Evolutionary conservation across 1,140 invertebrate species (phyloP), one percentile per base, ranked within the genome.

Genomic region (Drosophila azteca): DNA sequence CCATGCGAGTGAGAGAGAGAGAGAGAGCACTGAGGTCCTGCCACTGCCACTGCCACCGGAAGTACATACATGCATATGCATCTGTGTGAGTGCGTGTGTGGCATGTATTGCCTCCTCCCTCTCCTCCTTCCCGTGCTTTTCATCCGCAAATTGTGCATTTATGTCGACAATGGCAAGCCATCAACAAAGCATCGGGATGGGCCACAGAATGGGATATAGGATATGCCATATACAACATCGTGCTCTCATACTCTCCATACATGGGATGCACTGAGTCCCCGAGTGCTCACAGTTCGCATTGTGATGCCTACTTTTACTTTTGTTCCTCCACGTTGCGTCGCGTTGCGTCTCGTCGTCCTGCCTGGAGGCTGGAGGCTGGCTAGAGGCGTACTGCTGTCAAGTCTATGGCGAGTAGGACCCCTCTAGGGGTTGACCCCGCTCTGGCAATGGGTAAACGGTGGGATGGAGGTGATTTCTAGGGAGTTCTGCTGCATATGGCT

Each of bases 81-180:
- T 59, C 17, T 39, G 41, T 51, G 13, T 58, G 48, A 57, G 45
- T 61, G 51, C 51, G 48, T 70, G 41, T 74, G 51, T 71, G 60
- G 63, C 80, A 66, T 74, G 49, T 45, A 11, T 11, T 15, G 55
- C 35, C 7, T 0, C 13, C 26, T 48, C n/a, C 66, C 24, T 57
- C 9, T 39, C 43, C 41, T 26, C n/a, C 51, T 20, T 1, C n/a
- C 51, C 64, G 58, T 65, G 79, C 84, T 88, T 88, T 88, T 88
- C 51, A 77, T 83, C 76, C 65, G 83, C 83, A 88, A 88, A 88
- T 88, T 88, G 83, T 88, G 83, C 83, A 88, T 88, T 88, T 88
- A 88, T 68, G 71, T 88, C 83, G 79, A 85, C 82, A 85, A 85
- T 85, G 79, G 81, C 72, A 13, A 69, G 51, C 44, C 64, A 66